A percentile compares a stretch with the other conserved stretches of the same genome.
These are phyloP conservation scores for Passer domesticus DNA, from an alignment of 2,113 vertebrate genomes.

Conservation along the genomic window DNA sequence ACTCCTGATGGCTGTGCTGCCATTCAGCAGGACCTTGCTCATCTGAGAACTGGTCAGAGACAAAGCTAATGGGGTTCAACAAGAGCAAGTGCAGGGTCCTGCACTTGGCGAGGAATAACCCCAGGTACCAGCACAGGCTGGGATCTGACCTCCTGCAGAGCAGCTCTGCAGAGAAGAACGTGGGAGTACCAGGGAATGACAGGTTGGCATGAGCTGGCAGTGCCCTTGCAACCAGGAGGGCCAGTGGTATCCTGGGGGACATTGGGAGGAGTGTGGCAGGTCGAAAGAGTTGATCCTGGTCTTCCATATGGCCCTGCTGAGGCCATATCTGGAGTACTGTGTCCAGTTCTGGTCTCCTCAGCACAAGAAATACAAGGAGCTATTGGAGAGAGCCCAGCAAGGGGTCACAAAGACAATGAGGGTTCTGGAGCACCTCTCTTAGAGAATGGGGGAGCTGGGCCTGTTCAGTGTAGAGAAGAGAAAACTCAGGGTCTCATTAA, in stretches of 20 bases:
- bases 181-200: neutral
- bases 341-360: neutral
- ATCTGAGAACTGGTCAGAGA: neutral
- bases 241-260: neutral
- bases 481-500: neutral
- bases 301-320: neutral
- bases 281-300: neutral
- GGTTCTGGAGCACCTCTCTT: neutral
- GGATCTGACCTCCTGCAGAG: neutral
- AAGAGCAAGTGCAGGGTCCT: neutral
- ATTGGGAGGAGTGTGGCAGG: neutral
- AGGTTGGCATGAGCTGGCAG: neutral
- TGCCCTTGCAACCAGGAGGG: neutral
- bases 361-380: neutral
- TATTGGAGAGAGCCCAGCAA: neutral
- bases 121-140: neutral
- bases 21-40: neutral
- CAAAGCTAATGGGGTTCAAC: neutral
- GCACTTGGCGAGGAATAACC: neutral
- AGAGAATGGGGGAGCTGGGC: neutral
- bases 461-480: neutral
- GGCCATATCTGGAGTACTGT: neutral
- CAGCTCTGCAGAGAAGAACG: neutral
- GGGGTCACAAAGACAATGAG: neutral
- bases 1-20: neutral